A percentile compares a stretch with the other conserved stretches of the same genome.
phyloP scores from a whole-genome alignment of 2,888 invertebrate genomes.

The Drosophila paracracens region DNA sequence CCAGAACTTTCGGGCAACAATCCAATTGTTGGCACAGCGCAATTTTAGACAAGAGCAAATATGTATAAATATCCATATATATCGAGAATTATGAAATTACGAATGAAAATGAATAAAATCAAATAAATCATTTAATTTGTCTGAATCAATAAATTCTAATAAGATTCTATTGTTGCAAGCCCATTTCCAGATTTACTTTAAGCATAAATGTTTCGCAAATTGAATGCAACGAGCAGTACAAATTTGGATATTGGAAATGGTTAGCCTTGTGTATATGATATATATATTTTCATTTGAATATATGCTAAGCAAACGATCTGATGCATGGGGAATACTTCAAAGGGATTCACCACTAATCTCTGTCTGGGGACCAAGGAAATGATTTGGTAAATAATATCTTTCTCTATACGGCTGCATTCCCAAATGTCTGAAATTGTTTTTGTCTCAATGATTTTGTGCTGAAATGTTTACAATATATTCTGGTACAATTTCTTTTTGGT shows the following conservation, averaged over 20 bases:
- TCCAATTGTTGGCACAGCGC: not conserved
- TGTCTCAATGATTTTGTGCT: constrained; percentile 1
- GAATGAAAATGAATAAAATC: too few relatives aligned
- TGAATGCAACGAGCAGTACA: not conserved
- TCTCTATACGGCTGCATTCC: not conserved
- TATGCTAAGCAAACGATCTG: not conserved
- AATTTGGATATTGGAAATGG: not conserved
- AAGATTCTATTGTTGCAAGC: not conserved
- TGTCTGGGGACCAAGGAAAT: not conserved
- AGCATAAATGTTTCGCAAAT: not conserved
- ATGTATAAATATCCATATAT: not conserved
- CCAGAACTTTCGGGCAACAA: not conserved
- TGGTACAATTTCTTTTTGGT: constrained; percentile 18
- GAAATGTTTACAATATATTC: constrained; percentile 8
- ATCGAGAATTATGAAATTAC: too few relatives aligned
- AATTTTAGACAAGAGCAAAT: not conserved
- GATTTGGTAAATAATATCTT: constrained; percentile 1
- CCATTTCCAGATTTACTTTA: not conserved
- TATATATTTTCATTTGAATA: not conserved
- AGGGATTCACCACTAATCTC: not conserved
- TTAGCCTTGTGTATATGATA: not conserved
- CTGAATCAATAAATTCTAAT: not conserved
- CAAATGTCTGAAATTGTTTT: not conserved
- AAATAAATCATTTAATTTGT: too few relatives aligned
- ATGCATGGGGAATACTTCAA: not conserved